Evolutionary conservation across 2,113 vertebrate genomes (phyloP).

Genomic region (Lontra canadensis): DNA sequence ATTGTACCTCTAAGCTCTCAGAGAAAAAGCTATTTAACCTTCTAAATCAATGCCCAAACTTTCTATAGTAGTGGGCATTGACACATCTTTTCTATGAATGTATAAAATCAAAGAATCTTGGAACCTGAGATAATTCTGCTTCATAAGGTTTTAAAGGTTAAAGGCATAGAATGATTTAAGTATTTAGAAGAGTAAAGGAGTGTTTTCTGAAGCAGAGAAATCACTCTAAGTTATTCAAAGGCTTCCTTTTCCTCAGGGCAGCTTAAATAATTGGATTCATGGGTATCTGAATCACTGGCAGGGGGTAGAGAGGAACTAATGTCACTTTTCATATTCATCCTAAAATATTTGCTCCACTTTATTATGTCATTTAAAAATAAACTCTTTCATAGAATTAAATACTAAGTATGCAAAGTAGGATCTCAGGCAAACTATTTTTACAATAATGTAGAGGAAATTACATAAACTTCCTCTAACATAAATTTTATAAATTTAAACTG

Average conservation of each 20-base stretch:
- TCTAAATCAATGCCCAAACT: conserved; percentile 35
- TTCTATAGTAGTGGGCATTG: background rate
- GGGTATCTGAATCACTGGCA: conserved; percentile 19
- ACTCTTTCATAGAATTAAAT: conserved; percentile 33
- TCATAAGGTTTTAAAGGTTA: conserved; percentile 53
- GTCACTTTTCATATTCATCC: conserved; percentile 21
- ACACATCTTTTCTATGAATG: conserved; percentile 25
- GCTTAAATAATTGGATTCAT: conserved; percentile 54
- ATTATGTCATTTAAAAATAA: conserved; percentile 34
- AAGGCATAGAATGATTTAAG: conserved; percentile 43
- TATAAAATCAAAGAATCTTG: conserved; percentile 59
- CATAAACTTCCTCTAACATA: background rate
- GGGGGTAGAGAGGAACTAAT: background rate
- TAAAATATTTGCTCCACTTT: conserved; percentile 47
- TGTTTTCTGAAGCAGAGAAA: conserved; percentile 64
- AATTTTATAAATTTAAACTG: background rate
- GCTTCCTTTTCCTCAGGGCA: conserved; percentile 49
- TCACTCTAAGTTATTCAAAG: conserved; percentile 65
- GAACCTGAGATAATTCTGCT: conserved; percentile 29
- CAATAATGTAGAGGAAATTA: background rate
- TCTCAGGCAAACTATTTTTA: background rate
- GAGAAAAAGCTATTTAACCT: conserved; percentile 23
- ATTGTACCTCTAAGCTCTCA: background rate
- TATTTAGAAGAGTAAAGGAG: conserved; percentile 44
- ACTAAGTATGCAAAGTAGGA: background rate